Conservation (phyloP, 1,140 invertebrate species). For the Hormaphis cornu region DNA sequence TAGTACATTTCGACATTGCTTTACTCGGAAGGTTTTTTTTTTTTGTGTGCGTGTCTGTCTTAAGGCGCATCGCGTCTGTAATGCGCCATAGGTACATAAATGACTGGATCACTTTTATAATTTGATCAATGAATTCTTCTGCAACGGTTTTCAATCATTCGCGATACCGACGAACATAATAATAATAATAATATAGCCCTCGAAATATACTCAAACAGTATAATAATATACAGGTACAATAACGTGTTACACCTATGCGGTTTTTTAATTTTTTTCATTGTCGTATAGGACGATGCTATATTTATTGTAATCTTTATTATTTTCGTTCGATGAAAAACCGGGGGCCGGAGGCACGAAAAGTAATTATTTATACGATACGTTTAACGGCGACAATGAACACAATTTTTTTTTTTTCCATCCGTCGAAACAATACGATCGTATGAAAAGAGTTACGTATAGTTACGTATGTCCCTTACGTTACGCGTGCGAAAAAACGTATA, state of each 20-base stretch:
- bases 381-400: slow-evolving; percentile 28
- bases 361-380: slow-evolving; percentile 20
- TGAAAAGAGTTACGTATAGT: slow-evolving; percentile 25
- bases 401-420: slow-evolving; percentile 11
- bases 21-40: too few species aligned
- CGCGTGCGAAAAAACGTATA: slow-evolving; percentile 18
- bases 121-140: not conserved
- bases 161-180: not conserved
- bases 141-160: not conserved
- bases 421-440: slow-evolving; percentile 21
- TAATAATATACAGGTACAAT: not conserved
- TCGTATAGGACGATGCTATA: not conserved
- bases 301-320: not conserved
- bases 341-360: slow-evolving; percentile 8
- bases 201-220: not conserved
- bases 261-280: not conserved
- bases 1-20: too few species aligned
- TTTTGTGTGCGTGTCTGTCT: too few species aligned
- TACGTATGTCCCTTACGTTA: slow-evolving; percentile 24
- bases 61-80: too few species aligned
- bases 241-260: not conserved
- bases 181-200: too few species aligned
- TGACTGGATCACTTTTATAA: not conserved
- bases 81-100: too few species aligned
- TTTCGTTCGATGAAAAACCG: slow-evolving; percentile 25